Conservation (phyloP, 2,888 invertebrate genomes). For the Watsonalla cultraria region DNA sequence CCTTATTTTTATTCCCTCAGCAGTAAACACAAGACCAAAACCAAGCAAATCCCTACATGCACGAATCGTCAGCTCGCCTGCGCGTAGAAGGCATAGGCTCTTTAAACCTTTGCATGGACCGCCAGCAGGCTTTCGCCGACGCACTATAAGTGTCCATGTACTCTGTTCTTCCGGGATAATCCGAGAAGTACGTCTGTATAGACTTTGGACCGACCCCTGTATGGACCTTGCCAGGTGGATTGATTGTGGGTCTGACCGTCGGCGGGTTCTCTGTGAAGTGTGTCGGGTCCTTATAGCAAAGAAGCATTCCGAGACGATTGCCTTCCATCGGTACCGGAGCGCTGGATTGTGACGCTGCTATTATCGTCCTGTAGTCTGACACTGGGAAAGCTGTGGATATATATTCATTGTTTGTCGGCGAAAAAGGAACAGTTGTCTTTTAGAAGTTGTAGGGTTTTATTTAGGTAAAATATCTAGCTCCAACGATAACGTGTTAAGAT, state of each 20-base stretch:
- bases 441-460: too few species aligned
- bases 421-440: too few species aligned
- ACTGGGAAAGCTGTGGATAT: slow-evolving; percentile 64
- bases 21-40: not conserved
- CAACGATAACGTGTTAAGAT: too few species aligned
- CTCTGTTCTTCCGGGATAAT: slow-evolving; percentile 80
- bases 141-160: slow-evolving; percentile 81
- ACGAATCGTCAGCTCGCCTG: slow-evolving; percentile 76
- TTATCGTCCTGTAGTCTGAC: slow-evolving; percentile 74
- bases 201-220: slow-evolving; percentile 67
- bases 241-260: slow-evolving; percentile 74
- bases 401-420: too few species aligned
- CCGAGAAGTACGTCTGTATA: slow-evolving; percentile 72
- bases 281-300: slow-evolving; percentile 81
- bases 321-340: slow-evolving; percentile 79
- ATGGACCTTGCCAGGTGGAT: slow-evolving; percentile 63
- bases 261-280: slow-evolving; percentile 75
- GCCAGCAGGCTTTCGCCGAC: slow-evolving; percentile 78
- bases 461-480: too few species aligned
- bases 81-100: slow-evolving; percentile 81
- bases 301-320: slow-evolving; percentile 73
- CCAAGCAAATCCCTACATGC: slow-evolving; percentile 39
- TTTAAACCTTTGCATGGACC: slow-evolving; percentile 80
- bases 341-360: slow-evolving; percentile 79
- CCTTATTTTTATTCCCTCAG: slow-evolving; percentile 33